Conservation (phyloP, 2,888 invertebrate genomes). For the Eupithecia insigniata region DNA sequence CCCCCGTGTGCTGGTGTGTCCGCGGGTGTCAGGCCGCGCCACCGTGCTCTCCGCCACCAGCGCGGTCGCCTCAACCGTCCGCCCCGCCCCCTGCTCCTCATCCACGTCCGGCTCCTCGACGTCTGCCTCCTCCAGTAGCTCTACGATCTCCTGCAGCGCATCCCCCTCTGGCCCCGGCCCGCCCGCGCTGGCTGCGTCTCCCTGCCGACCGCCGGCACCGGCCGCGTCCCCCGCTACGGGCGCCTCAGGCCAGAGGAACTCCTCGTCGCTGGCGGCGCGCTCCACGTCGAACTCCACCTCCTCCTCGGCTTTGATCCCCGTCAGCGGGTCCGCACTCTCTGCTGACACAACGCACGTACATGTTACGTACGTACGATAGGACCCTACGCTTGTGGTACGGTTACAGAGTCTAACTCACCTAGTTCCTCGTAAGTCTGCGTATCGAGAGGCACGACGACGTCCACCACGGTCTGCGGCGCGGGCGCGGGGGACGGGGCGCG, state of each 20-base stretch:
- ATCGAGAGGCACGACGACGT: background rate
- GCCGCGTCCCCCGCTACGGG: background rate
- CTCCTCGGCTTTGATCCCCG: background rate
- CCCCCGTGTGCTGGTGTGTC: constrained; percentile 14
- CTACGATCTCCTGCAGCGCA: background rate
- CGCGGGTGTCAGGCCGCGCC: constrained; percentile 4
- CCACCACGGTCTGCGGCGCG: background rate
- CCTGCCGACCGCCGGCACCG: too few relatives aligned
- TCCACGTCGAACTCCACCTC: background rate
- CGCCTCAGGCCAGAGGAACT: constrained; percentile 16
- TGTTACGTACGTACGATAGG: too few relatives aligned
- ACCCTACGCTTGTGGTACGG: background rate
- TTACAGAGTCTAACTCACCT: background rate
- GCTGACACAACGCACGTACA: background rate
- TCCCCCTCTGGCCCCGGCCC: background rate
- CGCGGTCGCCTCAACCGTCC: background rate
- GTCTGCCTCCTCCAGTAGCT: background rate
- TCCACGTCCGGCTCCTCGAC: background rate
- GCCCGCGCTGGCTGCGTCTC: too few relatives aligned
- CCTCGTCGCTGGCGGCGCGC: constrained; percentile 7
- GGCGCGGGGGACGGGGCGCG: background rate
- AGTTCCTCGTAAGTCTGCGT: background rate
- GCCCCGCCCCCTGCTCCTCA: background rate
- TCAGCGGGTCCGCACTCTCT: background rate
- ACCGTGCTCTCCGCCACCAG: background rate